Evolutionary conservation across 2,888 invertebrate genomes (phyloP).

Genomic region (Drosophila gaucha): DNA sequence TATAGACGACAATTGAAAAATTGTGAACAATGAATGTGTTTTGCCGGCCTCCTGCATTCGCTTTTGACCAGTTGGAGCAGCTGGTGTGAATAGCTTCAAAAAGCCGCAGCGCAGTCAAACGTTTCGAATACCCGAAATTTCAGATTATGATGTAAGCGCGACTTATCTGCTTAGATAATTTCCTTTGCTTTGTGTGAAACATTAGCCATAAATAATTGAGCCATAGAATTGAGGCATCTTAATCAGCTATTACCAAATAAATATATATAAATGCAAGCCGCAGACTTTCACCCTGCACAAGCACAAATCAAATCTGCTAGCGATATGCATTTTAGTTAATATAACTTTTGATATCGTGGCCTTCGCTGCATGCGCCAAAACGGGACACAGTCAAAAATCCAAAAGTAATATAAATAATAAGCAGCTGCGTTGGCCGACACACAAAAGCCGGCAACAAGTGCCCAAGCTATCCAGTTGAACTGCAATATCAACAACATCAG

Average conservation of each 20-base stretch:
- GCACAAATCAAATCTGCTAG: slow-evolving; percentile 43
- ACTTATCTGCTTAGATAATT: slow-evolving; percentile 22
- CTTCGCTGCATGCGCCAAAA: slow-evolving; percentile 45
- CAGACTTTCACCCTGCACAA: slow-evolving; percentile 55
- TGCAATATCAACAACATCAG: slow-evolving; percentile 37
- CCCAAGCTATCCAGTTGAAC: slow-evolving; percentile 17
- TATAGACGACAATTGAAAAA: slow-evolving; percentile 75
- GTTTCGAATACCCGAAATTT: slow-evolving; percentile 18
- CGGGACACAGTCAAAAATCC: slow-evolving; percentile 12
- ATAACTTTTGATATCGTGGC: slow-evolving; percentile 45
- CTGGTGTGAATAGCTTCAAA: slow-evolving; percentile 50
- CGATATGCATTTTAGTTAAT: slow-evolving; percentile 40
- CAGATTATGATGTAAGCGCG: slow-evolving; percentile 54
- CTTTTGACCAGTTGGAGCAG: slow-evolving; percentile 29
- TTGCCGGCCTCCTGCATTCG: slow-evolving; percentile 32
- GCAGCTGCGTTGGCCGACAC: slow-evolving; percentile 27
- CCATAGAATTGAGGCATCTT: slow-evolving; percentile 63
- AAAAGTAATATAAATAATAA: slow-evolving; percentile 7
- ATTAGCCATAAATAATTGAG: slow-evolving; percentile 37
- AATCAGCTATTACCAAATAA: slow-evolving; percentile 40
- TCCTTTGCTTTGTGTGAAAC: slow-evolving; percentile 26
- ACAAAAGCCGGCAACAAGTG: slow-evolving; percentile 30
- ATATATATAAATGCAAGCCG: slow-evolving; percentile 1
- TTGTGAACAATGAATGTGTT: slow-evolving; percentile 70
- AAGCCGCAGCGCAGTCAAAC: slow-evolving; percentile 19